These are phyloP conservation scores for Catharus bicknelli DNA, from an alignment of 2,113 vertebrate species.

Conservation along the genomic window DNA sequence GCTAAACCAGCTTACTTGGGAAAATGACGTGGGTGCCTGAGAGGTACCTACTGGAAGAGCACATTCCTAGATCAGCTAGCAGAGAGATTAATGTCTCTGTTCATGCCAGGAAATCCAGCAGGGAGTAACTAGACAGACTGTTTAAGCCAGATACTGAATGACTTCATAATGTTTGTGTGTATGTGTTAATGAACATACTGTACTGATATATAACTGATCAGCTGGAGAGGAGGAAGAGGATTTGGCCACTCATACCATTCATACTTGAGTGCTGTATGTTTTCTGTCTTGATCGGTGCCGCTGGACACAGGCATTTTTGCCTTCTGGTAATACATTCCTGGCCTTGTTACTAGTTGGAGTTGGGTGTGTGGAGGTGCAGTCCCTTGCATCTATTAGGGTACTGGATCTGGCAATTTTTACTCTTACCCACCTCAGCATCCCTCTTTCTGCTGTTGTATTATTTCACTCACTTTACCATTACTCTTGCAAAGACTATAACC, in stretches of 20 bases:
- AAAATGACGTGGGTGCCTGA: too few relatives aligned
- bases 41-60: not conserved
- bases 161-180: not conserved
- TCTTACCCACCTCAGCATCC: accelerated
- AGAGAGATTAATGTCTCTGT: not conserved
- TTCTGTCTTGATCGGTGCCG: accelerated
- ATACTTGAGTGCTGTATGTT: not conserved
- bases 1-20: not conserved
- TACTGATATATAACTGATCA: not conserved
- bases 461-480: not conserved
- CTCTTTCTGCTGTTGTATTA: not conserved
- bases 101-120: not conserved
- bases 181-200: accelerated
- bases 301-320: not conserved
- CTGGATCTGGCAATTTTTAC: not conserved
- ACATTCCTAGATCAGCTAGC: accelerated
- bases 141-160: not conserved
- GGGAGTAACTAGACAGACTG: not conserved
- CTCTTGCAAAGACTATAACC: not conserved
- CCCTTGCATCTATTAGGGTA: not conserved
- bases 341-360: not conserved
- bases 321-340: not conserved
- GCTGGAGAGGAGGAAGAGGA: not conserved
- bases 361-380: accelerated
- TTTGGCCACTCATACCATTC: accelerated